Percentiles rank a stretch among this genome's conserved stretches.
phyloP scores from a whole-genome alignment of 2,113 vertebrate species.

The Melanotaenia duboulayi region DNA sequence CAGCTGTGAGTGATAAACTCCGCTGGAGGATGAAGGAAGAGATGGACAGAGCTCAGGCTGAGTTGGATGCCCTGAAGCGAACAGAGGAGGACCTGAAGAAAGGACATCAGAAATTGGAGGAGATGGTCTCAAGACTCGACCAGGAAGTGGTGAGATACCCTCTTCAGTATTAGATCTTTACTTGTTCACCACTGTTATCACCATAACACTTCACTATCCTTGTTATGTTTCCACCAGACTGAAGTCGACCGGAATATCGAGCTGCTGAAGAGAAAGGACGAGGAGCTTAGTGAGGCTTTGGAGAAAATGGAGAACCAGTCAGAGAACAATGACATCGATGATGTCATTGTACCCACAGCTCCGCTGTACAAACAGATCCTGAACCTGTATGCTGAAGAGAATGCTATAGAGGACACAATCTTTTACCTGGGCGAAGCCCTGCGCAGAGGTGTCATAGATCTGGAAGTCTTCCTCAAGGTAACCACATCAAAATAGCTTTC shows the following conservation, averaged over 20 bases:
- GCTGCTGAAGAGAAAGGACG: constrained; percentile 96
- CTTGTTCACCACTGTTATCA: neutral
- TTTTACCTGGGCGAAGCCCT: constrained; percentile 98
- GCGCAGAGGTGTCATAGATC: constrained; percentile 94
- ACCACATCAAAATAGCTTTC: constrained; percentile 1
- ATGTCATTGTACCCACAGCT: constrained; percentile 96
- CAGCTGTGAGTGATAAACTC: constrained; percentile 96
- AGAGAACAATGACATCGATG: constrained; percentile 98
- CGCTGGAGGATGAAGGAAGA: constrained; percentile 99
- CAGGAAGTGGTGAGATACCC: constrained; percentile 93
- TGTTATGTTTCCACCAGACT: constrained; percentile 78
- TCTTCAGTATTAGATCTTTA: accelerated
- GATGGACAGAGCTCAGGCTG: constrained; percentile 97
- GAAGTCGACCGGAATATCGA: constrained; percentile 98
- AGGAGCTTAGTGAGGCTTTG: constrained; percentile 95
- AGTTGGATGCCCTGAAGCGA: constrained; percentile 95
- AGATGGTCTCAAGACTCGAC: constrained; percentile 96
- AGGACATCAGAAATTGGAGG: constrained; percentile 96
- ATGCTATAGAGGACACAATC: constrained; percentile 98
- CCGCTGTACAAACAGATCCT: constrained; percentile 98
- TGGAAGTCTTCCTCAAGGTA: constrained; percentile 99
- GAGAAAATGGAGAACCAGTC: constrained; percentile 99
- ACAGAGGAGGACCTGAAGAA: constrained; percentile 98
- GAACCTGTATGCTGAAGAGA: constrained; percentile 98
- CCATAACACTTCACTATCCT: neutral